Conservation (phyloP, 2,888 invertebrate species). For the Xanthorhoe designata region DNA sequence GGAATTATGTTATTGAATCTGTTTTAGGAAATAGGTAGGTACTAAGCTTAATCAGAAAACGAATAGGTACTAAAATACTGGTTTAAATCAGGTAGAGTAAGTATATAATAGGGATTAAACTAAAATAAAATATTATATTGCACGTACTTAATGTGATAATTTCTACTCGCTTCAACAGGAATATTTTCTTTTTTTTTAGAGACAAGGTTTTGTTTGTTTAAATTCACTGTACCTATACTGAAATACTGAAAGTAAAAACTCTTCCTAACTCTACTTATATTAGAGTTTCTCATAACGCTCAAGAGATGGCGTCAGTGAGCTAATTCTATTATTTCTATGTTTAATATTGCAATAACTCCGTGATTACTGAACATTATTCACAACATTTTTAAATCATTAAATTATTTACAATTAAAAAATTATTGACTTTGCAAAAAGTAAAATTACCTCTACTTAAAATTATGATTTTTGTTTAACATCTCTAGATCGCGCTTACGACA, state of each 20-base stretch:
- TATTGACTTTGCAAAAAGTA: conserved; percentile 24
- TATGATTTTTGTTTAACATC: conserved; percentile 12
- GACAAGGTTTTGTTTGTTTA: background rate
- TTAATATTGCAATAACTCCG: conserved; percentile 12
- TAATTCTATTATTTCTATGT: background rate
- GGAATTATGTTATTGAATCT: no score
- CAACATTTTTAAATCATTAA: background rate
- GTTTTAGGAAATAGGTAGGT: no score
- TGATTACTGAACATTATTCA: background rate
- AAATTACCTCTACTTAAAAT: background rate
- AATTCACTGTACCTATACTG: no score
- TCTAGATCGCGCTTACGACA: conserved; percentile 49
- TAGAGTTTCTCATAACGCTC: background rate
- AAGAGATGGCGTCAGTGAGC: conserved; percentile 23
- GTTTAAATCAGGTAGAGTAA: no score
- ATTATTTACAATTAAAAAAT: background rate
- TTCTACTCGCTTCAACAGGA: no score
- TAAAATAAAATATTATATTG: no score
- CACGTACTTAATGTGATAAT: no score
- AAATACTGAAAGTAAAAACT: no score
- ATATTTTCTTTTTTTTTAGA: no score
- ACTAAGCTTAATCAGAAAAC: no score
- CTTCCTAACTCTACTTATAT: background rate
- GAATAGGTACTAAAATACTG: no score
- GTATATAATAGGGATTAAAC: no score